Evolutionary conservation across 2,797 vertebrate species (phyloP), one percentile per base, ranked within the genome.

Genomic region (Pantherophis alleghaniensis): DNA sequence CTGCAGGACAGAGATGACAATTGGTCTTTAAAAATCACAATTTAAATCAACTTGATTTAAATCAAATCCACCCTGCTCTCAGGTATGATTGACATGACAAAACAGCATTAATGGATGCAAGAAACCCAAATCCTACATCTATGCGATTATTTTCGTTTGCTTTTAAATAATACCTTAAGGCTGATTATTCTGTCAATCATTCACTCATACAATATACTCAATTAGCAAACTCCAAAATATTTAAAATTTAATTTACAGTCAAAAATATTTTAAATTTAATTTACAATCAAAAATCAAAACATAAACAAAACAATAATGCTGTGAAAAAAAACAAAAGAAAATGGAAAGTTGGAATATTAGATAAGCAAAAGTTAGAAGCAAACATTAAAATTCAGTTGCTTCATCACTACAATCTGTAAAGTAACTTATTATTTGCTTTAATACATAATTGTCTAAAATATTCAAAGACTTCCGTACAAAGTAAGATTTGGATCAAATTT

Each of bases 381-480:
- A 83, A 22, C 74, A 94, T 97, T 95, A 96, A 92, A 95, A 95
- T 3, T 93, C 53, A 95, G 32, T 89, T 96, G 93, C 3, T 94
- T 90, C 47, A 95, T 92, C 22, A 92, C 28, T 92, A 51, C 97
- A 89, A 94, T 63, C 26, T 93, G 16, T 37, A 74, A 91, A 28
- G 89, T 91, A 90, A 92, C 7, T 1, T 90, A 95, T 90, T 91
- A 94, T n/a, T 90, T 14, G 91, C 93, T 94, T 96, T 94, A 95
- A 95, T 92, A 20, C 32, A 94, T 94, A 94, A 94, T 92, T 91
- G 6, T 92, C 9, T 20, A 83, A 74, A 47, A 24, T 83, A 3
- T 79, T 74, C 22, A 90, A 91, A 61, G 20, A 47, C 59, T 10
- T 89, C 26, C 32, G 87, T 91, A 83, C 63, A 95, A 95, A 93